Evolutionary conservation across 2,797 vertebrate genomes (phyloP).

Genomic region (Sebastiscus albofasciatus): DNA sequence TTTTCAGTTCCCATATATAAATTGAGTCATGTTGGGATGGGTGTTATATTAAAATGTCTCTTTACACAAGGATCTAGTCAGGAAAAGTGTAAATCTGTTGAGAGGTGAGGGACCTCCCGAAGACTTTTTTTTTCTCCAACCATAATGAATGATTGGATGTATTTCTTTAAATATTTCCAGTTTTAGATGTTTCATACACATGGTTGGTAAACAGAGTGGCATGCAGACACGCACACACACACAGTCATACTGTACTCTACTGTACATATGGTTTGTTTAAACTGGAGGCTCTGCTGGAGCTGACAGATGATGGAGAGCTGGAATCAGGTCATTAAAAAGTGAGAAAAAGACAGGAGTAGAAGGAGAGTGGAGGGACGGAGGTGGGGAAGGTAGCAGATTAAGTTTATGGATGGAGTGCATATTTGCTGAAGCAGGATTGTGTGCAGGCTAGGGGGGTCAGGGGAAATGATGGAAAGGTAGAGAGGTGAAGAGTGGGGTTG

Average conservation of each 20-base stretch:
- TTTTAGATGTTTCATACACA: not conserved
- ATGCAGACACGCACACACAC: constrained; percentile 1
- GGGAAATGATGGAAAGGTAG: constrained; percentile 53
- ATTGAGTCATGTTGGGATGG: not conserved
- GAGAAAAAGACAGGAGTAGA: constrained; percentile 5
- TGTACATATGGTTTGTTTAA: constrained; percentile 43
- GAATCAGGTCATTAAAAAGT: constrained; percentile 34
- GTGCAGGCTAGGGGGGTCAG: not conserved
- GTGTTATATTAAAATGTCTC: not conserved
- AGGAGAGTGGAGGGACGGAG: not conserved
- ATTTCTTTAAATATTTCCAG: constrained; percentile 11
- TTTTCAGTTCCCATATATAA: not conserved
- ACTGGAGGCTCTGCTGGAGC: constrained; percentile 8
- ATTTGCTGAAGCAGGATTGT: constrained; percentile 5
- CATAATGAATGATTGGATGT: not conserved
- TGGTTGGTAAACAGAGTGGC: constrained; percentile 13
- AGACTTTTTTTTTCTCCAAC: not conserved
- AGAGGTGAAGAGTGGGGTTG: constrained; percentile 59
- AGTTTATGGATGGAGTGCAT: constrained; percentile 21
- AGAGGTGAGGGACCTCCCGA: not conserved
- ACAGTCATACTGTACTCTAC: constrained; percentile 19
- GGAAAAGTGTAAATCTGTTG: not conserved
- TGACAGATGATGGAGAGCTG: constrained; percentile 24
- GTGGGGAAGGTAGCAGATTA: constrained; percentile 4
- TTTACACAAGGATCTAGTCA: not conserved